phyloP scores from a whole-genome alignment of 2,888 invertebrate genomes.

The Cosmorhoe ocellata region DNA sequence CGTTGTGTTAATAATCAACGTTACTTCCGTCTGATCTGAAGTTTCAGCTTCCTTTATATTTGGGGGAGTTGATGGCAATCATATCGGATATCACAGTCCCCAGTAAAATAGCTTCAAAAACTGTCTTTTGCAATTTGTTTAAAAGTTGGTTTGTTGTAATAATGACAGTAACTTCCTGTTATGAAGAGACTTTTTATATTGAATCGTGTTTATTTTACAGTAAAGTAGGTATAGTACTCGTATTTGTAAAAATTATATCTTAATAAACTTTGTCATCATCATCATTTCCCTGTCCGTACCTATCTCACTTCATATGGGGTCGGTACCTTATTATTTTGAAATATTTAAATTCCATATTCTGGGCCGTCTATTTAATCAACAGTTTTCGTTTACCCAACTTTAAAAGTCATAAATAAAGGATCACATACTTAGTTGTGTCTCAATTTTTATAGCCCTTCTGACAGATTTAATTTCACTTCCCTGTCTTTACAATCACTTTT shows the following conservation, averaged over 20 bases:
- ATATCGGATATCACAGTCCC: conserved; percentile 15
- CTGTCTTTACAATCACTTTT: conserved; percentile 38
- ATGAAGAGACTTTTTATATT: too few relatives aligned
- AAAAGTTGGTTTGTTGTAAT: too few relatives aligned
- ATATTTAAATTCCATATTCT: too few relatives aligned
- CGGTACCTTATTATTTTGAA: too few relatives aligned
- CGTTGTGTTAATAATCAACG: conserved; percentile 67
- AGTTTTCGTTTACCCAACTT: conserved; percentile 13
- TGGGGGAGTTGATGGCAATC: conserved; percentile 21
- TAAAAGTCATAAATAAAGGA: conserved; percentile 32
- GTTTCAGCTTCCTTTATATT: conserved; percentile 27
- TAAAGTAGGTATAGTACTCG: too few relatives aligned
- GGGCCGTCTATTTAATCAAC: too few relatives aligned
- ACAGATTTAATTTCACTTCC: conserved; percentile 48
- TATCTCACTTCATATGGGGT: too few relatives aligned
- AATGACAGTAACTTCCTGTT: background rate
- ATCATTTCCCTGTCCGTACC: too few relatives aligned
- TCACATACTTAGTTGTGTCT: conserved; percentile 31
- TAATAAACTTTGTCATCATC: too few relatives aligned
- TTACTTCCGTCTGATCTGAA: conserved; percentile 57
- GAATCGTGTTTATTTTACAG: too few relatives aligned
- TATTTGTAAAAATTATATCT: too few relatives aligned
- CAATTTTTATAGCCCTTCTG: conserved; percentile 41
- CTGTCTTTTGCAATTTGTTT: conserved; percentile 6
- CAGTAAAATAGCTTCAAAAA: conserved; percentile 1